Evolutionary conservation across 1,140 invertebrate species (phyloP).

Genomic region (Euura saliciscinereae): DNA sequence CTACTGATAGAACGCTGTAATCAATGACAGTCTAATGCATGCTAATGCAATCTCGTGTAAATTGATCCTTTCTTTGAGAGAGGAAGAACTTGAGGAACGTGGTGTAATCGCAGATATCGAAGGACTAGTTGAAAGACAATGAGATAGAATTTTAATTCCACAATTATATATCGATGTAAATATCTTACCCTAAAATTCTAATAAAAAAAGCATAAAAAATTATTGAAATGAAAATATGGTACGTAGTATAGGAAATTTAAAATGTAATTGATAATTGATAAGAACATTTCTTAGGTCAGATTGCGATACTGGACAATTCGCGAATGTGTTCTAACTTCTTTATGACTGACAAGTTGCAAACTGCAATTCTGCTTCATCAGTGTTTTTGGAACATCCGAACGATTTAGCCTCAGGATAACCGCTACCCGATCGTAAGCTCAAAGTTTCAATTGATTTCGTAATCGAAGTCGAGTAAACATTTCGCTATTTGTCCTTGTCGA

Average conservation of each 20-base stretch:
- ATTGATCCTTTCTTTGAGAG: not conserved
- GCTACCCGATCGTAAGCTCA: not conserved
- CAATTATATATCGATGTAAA: conserved; percentile 1
- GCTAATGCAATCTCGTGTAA: not conserved
- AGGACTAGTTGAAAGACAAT: not conserved
- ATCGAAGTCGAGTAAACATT: not conserved
- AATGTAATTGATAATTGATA: not conserved
- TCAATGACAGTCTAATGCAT: not conserved
- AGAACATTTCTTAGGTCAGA: not conserved
- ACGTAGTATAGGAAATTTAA: not conserved
- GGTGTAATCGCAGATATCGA: not conserved
- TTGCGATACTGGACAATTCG: not conserved
- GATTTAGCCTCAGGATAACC: not conserved
- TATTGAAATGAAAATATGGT: not conserved
- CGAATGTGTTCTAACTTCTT: not conserved
- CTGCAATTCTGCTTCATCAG: not conserved
- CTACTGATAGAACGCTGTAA: not conserved
- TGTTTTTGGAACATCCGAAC: not conserved
- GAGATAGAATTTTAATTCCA: not conserved
- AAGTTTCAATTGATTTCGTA: not conserved
- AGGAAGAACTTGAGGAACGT: not conserved
- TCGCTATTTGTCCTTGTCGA: not conserved
- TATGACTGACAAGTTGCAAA: not conserved
- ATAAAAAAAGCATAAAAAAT: no score
- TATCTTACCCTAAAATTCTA: not conserved